A percentile compares a stretch with the other conserved stretches of the same genome.
phyloP scores from a whole-genome alignment of 2,113 vertebrate species.

The Tenebrosternarchus preto region DNA sequence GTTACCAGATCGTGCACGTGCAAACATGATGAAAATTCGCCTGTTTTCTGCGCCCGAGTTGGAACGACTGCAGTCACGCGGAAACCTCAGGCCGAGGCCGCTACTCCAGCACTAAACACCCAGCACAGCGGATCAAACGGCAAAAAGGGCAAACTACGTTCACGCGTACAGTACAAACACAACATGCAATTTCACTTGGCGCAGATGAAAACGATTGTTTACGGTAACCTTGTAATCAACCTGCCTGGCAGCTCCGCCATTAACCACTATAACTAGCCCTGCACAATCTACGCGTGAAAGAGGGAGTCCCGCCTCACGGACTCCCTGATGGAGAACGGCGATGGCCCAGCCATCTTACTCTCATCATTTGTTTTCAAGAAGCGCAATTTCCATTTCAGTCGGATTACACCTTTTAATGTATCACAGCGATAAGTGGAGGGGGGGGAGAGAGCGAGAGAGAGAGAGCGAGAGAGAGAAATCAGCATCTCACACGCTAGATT shows the following conservation, averaged over 20 bases:
- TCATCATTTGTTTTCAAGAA: slow-evolving; percentile 83
- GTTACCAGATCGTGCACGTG: neutral
- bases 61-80: slow-evolving; percentile 50
- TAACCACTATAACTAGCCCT: slow-evolving; percentile 74
- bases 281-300: slow-evolving; percentile 76
- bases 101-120: slow-evolving; percentile 42
- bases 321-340: slow-evolving; percentile 63
- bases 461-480: slow-evolving; percentile 44
- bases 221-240: slow-evolving; percentile 77
- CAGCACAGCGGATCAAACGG: slow-evolving; percentile 35
- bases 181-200: slow-evolving; percentile 49
- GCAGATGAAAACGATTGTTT: slow-evolving; percentile 76
- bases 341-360: slow-evolving; percentile 73
- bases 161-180: slow-evolving; percentile 52
- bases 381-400: slow-evolving; percentile 84
- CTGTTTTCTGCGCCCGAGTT: neutral
- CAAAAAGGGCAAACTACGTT: slow-evolving; percentile 35
- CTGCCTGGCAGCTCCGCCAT: slow-evolving; percentile 73
- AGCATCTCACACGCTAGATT: slow-evolving; percentile 73
- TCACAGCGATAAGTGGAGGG: slow-evolving; percentile 73
- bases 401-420: slow-evolving; percentile 83
- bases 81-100: slow-evolving; percentile 20
- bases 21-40: neutral
- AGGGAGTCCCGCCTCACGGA: slow-evolving; percentile 59
- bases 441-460: slow-evolving; percentile 41